A percentile compares a stretch with the other conserved stretches of the same genome.
Conservation (phyloP, 2,888 invertebrate genomes). For the Phania funesta region DNA sequence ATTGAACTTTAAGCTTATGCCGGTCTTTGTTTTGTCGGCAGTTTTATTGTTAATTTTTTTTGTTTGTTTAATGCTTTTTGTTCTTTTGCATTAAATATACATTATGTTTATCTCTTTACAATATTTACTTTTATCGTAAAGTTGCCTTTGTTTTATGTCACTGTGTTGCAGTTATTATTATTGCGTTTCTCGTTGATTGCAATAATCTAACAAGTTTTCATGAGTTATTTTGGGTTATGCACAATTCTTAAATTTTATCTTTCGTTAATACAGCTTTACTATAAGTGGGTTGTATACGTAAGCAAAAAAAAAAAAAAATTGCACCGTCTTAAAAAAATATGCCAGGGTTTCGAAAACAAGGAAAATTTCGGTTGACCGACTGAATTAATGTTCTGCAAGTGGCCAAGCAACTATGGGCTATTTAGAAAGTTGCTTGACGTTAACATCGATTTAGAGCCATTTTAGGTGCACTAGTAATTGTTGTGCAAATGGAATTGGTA, state of each 20-base stretch:
- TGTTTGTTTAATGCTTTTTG: slow-evolving; percentile 11
- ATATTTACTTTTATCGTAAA: slow-evolving; percentile 12
- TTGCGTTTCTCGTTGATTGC: slow-evolving; percentile 28
- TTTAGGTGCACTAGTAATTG: too few species aligned
- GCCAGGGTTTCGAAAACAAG: too few species aligned
- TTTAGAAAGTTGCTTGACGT: too few species aligned
- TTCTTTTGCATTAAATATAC: not conserved
- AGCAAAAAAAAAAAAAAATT: too few species aligned
- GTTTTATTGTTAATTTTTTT: not conserved
- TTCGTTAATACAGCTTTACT: slow-evolving; percentile 12
- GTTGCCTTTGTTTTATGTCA: slow-evolving; percentile 13
- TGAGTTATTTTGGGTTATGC: slow-evolving; percentile 13
- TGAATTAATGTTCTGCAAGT: too few species aligned
- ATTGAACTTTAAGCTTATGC: slow-evolving; percentile 29
- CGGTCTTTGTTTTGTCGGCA: slow-evolving; percentile 53
- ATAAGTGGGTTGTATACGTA: not conserved
- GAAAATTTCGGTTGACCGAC: too few species aligned
- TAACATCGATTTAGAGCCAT: too few species aligned
- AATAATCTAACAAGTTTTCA: slow-evolving; percentile 31
- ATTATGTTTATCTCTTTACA: slow-evolving; percentile 10
- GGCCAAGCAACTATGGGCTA: too few species aligned
- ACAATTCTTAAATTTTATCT: slow-evolving; percentile 26
- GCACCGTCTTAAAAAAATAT: too few species aligned
- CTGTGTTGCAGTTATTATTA: not conserved
- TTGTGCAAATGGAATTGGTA: too few species aligned